Evolutionary conservation across 1,140 invertebrate genomes (phyloP), one percentile per base, ranked within the genome.

Genomic region (Leptinotarsa lineolata): DNA sequence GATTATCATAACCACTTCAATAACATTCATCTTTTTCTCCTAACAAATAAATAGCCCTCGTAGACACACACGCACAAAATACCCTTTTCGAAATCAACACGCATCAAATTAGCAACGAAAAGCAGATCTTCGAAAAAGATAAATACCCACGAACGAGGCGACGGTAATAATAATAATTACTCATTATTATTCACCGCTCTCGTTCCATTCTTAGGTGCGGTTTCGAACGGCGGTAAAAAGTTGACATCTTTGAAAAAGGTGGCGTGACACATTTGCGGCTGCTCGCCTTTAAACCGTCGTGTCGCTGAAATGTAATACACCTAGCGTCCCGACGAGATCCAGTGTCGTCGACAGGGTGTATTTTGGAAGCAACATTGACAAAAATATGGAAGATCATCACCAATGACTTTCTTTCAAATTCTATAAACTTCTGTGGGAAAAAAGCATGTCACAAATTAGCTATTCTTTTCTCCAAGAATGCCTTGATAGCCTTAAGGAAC

Each of bases 221-320:
- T 54, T 54, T 15, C 4, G 48, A 54, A 54, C n/a, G 48, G 48
- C 48, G 12, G 15, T 54, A 54, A 13, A 54, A 54, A 54, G 48
- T 54, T 54, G 48, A 18, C 48, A n/a, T 15, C 48, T 54, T 54
- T 54, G n/a, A 54, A 54, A 54, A 54, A 54, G 48, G 48, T 54
- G 48, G 48, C 48, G 48, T 54, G 48, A 54, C 48, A 54, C 48
- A 54, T 54, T 54, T 54, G 48, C 48, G 48, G 16, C 48, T 54
- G 48, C 48, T 13, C 48, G 48, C 15, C 48, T 18, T 54, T 16
- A 54, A 54, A 54, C 48, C 48, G 15, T 54, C 48, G 48, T 54
- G 48, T 54, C 48, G 48, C n/a, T 54, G 15, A 54, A 54, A 54
- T 18, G 48, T 54, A 16, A 16, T 13, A 54, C 45, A 13, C 45